Conservation (phyloP, 2,113 vertebrate species). For the Sylvicapra grimmia region DNA sequence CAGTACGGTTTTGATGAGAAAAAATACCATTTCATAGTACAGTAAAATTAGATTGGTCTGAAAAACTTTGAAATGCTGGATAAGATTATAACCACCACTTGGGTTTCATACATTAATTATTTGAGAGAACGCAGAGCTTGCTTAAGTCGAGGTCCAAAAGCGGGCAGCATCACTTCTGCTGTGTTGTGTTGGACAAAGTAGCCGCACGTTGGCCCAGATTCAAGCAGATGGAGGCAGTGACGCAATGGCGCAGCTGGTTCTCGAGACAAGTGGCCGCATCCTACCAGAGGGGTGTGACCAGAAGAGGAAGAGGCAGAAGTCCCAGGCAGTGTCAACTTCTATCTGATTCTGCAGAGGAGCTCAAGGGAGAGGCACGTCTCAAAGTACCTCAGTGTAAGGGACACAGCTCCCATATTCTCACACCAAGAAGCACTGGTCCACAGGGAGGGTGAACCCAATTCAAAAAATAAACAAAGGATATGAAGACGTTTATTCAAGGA, state of each 20-base stretch:
- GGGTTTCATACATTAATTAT: background rate
- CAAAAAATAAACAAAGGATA: background rate
- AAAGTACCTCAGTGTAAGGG: background rate
- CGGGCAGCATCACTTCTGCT: background rate
- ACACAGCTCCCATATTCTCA: background rate
- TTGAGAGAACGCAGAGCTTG: background rate
- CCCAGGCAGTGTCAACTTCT: background rate
- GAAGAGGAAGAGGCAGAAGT: background rate
- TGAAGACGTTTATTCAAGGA: background rate
- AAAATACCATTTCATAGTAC: background rate
- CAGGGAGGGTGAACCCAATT: background rate
- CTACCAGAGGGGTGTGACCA: background rate
- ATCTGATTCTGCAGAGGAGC: background rate
- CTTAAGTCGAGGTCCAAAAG: background rate
- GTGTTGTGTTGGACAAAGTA: background rate
- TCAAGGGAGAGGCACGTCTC: background rate
- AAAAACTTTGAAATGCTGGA: background rate
- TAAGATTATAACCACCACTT: background rate
- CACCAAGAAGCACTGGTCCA: background rate
- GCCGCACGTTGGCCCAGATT: background rate
- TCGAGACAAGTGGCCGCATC: background rate
- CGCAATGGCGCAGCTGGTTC: background rate
- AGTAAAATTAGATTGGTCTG: background rate
- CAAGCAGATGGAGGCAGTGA: background rate
- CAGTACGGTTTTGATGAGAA: background rate